Percentiles rank a stretch among this genome's conserved stretches.
Conservation (phyloP, 2,113 vertebrate genomes). For the Bettongia penicillata region DNA sequence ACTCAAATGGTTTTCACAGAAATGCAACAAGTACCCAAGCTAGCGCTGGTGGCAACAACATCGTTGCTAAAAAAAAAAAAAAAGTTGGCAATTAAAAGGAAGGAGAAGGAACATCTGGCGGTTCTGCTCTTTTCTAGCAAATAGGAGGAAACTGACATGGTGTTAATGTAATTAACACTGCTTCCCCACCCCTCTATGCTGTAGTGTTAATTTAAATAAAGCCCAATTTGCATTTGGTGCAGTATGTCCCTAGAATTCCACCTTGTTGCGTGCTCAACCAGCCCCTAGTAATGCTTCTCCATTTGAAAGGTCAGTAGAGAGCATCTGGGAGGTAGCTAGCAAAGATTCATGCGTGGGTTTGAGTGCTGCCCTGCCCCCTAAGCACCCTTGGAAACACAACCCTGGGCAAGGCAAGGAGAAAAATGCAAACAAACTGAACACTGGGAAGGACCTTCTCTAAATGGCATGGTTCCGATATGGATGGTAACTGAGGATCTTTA, state of each 20-base stretch:
- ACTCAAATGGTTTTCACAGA: neutral
- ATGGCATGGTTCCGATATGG: neutral
- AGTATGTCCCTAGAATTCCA: slow-evolving; percentile 23
- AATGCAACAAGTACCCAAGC: accelerated
- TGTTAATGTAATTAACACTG: slow-evolving; percentile 42
- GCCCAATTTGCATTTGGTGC: slow-evolving; percentile 19
- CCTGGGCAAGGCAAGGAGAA: neutral
- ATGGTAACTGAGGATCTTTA: neutral
- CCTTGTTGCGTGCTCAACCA: slow-evolving; percentile 43
- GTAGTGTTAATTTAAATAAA: slow-evolving; percentile 52
- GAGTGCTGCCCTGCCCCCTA: neutral
- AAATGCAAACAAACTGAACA: neutral
- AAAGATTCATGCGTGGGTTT: no score
- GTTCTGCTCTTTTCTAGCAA: neutral
- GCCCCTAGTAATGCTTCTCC: neutral
- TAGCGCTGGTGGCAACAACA: accelerated
- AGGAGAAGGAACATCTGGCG: neutral
- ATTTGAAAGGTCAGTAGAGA: neutral
- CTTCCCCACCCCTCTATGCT: slow-evolving; percentile 17
- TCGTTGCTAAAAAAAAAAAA: accelerated
- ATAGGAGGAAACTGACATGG: neutral
- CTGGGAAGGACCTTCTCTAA: neutral
- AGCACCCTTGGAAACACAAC: neutral
- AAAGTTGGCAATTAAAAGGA: neutral
- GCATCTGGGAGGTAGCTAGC: neutral